Conservation (phyloP, 2,113 vertebrate genomes). For the Muntiacus reevesi region DNA sequence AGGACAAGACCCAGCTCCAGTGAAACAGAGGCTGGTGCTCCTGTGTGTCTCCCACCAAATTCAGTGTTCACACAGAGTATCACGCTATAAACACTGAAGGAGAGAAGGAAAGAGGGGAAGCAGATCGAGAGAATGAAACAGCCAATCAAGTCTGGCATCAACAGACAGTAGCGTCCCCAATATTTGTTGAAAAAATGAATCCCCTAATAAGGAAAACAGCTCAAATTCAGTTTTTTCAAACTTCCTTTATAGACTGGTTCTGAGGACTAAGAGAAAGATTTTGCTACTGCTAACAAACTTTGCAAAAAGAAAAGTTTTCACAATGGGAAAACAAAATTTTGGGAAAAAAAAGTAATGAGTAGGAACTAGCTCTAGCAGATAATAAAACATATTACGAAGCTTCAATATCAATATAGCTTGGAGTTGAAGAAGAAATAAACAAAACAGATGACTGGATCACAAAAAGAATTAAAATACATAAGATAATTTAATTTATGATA, state of each 20-base stretch:
- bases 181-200: not conserved
- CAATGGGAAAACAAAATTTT: not conserved
- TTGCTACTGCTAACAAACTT: not conserved
- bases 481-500: not conserved
- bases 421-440: not conserved
- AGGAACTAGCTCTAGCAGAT: not conserved
- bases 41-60: not conserved
- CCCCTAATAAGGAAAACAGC: not conserved
- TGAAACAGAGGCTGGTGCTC: rapidly evolving
- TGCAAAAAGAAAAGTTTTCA: not conserved
- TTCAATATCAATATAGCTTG: not conserved
- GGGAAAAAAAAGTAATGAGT: not conserved
- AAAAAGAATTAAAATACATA: not conserved
- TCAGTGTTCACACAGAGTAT: not conserved
- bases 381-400: not conserved
- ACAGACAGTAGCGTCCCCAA: not conserved
- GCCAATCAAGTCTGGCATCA: rapidly evolving
- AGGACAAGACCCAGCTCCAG: not conserved
- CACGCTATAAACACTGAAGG: rapidly evolving
- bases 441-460: not conserved
- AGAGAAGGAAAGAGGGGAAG: not conserved
- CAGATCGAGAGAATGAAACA: not conserved
- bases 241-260: not conserved
- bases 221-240: not conserved
- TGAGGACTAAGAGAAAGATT: not conserved